Base-by-base conservation (phyloP, 2,113 vertebrate genomes). In the Lasiurus borealis region DNA sequence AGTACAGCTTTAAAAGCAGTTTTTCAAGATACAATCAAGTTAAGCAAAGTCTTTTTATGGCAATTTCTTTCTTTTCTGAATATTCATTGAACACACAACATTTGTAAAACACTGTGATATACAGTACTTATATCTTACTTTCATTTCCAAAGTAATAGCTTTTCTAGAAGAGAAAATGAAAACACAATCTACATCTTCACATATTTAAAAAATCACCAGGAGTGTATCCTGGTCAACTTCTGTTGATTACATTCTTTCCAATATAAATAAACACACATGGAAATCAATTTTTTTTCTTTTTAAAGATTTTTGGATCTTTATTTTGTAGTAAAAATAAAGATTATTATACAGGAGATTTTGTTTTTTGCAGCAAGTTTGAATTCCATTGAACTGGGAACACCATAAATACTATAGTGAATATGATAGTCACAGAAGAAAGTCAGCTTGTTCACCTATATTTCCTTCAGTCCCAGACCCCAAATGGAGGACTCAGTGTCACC, bases 131-230 rank as follows among this genome's bases (percentile, higher is more conserved):
- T 25, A 69, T 44, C 13, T 34, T 76, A 19, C 6, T 85, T n/a
- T 85, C 34, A 62, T 59, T 85, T 57, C 40, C 19, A 90, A 69
- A 84, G 21, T 48, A 14, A 69, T 76, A 18, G 23, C 2, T 34
- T 34, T 96, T 94, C 15, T 27, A 64, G 9, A 21, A 54, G 23
- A 85, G 66, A n/a, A 84, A 68, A 81, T 72, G 23, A 93, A 81
- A 81, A 85, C 25, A 92, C 29, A 52, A 11, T 83, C 25, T 85
- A 69, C 25, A 36, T 62, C 34, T 29, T 72, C 19, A 34, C 46
- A 3, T 77, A 59, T 95, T 68, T 69, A 2, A 64, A 29, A 93
- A 91, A 77, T 82, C 50, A 78, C 31, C 13, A 77, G 46, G 31
- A 72, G 36, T 13, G 14, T 27, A 31, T 73, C 92, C 50, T 90